Evolutionary conservation across 2,888 invertebrate genomes (phyloP).

Genomic region (Antheraea assamensis): DNA sequence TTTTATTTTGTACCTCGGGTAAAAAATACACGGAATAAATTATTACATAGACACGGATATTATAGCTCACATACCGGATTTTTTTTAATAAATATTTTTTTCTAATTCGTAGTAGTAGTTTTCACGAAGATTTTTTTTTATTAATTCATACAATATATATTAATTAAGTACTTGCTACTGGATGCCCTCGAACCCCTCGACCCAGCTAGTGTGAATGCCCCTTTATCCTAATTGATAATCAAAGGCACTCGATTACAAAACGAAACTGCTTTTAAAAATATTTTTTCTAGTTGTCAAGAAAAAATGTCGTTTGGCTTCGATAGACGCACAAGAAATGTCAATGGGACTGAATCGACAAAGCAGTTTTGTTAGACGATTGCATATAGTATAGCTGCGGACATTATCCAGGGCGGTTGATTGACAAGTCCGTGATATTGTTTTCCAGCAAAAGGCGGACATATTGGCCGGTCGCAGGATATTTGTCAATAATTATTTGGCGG

Average conservation of each 20-base stretch:
- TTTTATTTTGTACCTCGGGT: slow-evolving; percentile 67
- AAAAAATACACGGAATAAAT: slow-evolving; percentile 35
- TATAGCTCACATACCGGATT: slow-evolving; percentile 80
- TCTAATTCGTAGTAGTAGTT: slow-evolving; percentile 67
- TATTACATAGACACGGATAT: slow-evolving; percentile 31
- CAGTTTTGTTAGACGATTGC: slow-evolving; percentile 44
- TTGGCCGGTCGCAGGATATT: slow-evolving; percentile 82
- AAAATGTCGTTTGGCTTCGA: not conserved
- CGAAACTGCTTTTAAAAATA: slow-evolving; percentile 63
- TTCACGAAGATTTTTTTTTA: slow-evolving; percentile 61
- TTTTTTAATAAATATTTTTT: slow-evolving; percentile 35
- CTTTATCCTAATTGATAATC: slow-evolving; percentile 57
- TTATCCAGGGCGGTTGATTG: slow-evolving; percentile 54
- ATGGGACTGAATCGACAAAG: slow-evolving; percentile 38
- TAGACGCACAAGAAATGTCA: slow-evolving; percentile 39
- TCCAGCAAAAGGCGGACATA: slow-evolving; percentile 83
- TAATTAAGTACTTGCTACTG: slow-evolving; percentile 73
- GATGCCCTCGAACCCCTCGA: slow-evolving; percentile 73
- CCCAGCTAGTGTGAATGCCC: slow-evolving; percentile 79
- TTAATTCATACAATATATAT: slow-evolving; percentile 53
- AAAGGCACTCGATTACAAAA: slow-evolving; percentile 67
- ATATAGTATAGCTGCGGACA: slow-evolving; percentile 29
- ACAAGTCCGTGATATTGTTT: slow-evolving; percentile 75
- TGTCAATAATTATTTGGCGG: slow-evolving; percentile 84
- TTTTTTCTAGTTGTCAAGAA: slow-evolving; percentile 13